Percentiles rank a stretch among this genome's conserved stretches.
Evolutionary conservation across 2,113 vertebrate genomes (phyloP).

Genomic region (Trinectes maculatus): DNA sequence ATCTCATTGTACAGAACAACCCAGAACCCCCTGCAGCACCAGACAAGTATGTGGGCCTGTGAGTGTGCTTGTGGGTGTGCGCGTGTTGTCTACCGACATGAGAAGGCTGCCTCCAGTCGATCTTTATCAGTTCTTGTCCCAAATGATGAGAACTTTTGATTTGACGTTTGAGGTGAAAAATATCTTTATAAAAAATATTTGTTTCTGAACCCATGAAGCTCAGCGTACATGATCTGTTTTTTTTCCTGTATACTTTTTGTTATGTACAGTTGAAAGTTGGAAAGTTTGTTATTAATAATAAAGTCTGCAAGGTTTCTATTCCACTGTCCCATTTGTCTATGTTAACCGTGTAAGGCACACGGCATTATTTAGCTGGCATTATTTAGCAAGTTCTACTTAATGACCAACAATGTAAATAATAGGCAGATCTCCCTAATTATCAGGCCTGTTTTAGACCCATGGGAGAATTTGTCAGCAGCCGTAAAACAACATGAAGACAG

Average conservation of each 20-base stretch:
- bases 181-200: slow-evolving; percentile 72
- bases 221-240: slow-evolving; percentile 77
- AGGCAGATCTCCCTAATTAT: neutral
- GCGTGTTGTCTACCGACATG: slow-evolving; percentile 11
- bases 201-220: slow-evolving; percentile 78
- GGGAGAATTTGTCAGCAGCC: neutral
- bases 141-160: slow-evolving; percentile 26
- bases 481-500: neutral
- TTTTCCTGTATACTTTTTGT: slow-evolving; percentile 83
- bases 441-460: neutral
- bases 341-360: too few relatives aligned
- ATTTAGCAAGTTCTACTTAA: too few relatives aligned
- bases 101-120: slow-evolving; percentile 14
- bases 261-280: slow-evolving; percentile 93
- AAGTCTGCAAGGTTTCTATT: slow-evolving; percentile 91
- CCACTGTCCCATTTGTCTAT: neutral
- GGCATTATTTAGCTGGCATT: too few relatives aligned
- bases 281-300: slow-evolving; percentile 97
- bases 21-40: slow-evolving; percentile 22
- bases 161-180: slow-evolving; percentile 49
- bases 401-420: too few relatives aligned
- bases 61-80: neutral
- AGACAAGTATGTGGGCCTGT: slow-evolving; percentile 4
- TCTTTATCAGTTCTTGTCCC: slow-evolving; percentile 39
- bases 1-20: slow-evolving; percentile 44